phyloP scores from a whole-genome alignment of 2,113 vertebrate species.

The cat (Felis catus) region DNA sequence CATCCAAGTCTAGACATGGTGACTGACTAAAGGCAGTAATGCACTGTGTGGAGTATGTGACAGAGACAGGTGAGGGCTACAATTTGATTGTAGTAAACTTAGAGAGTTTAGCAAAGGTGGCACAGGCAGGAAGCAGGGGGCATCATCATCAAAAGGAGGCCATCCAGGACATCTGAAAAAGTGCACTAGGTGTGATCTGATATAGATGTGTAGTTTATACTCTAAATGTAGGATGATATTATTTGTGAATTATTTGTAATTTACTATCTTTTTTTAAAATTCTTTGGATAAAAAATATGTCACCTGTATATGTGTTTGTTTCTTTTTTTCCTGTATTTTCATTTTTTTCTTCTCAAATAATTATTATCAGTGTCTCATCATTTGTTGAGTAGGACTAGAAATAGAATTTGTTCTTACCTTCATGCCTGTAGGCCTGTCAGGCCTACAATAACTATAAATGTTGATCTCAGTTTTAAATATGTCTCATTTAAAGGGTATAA shows the following conservation, averaged over 20 bases:
- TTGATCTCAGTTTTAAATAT: neutral
- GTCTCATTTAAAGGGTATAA: neutral
- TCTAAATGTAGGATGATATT: neutral
- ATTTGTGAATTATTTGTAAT: slow-evolving; percentile 20
- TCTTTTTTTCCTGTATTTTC: neutral
- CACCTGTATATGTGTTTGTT: neutral
- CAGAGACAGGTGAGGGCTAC: neutral
- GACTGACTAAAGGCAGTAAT: neutral
- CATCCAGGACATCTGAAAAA: neutral
- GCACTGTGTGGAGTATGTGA: neutral
- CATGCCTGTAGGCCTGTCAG: neutral
- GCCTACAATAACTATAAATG: neutral
- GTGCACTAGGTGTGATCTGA: neutral
- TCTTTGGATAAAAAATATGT: neutral
- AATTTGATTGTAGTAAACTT: neutral
- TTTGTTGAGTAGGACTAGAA: neutral
- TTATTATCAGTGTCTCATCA: neutral
- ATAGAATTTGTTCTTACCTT: neutral
- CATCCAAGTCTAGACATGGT: neutral
- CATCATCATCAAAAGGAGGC: neutral
- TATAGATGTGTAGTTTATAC: neutral
- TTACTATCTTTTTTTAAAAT: neutral
- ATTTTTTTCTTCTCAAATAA: neutral
- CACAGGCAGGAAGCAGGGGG: neutral
- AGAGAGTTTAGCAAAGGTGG: neutral